phyloP scores from a whole-genome alignment of 2,888 invertebrate species.

The Malacosoma neustria region DNA sequence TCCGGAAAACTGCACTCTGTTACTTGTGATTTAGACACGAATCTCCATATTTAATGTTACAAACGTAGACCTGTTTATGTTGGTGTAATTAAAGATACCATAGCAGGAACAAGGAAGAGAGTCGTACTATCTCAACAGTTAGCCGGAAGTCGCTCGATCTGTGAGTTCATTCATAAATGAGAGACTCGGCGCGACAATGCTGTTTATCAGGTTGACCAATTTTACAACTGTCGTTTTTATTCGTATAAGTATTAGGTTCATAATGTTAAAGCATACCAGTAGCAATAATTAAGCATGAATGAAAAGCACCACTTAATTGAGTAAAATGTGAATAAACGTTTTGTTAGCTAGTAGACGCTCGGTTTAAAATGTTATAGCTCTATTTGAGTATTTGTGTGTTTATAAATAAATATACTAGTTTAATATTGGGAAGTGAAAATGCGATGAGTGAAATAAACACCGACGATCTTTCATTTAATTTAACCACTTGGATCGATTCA shows the following conservation, averaged over 20 bases:
- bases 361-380: neutral
- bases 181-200: slow-evolving; percentile 55
- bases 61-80: slow-evolving; percentile 47
- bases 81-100: slow-evolving; percentile 71
- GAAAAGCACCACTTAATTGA: slow-evolving; percentile 66
- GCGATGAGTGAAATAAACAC: no score
- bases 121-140: slow-evolving; percentile 74
- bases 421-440: no score
- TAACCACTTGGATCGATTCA: no score
- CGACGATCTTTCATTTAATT: no score
- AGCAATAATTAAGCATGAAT: slow-evolving; percentile 64
- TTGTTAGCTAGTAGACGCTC: slow-evolving; percentile 31
- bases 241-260: slow-evolving; percentile 30
- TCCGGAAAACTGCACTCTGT: slow-evolving; percentile 39
- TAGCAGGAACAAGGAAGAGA: slow-evolving; percentile 74
- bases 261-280: slow-evolving; percentile 29
- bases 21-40: slow-evolving; percentile 22
- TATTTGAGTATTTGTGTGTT: neutral
- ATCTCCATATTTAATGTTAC: slow-evolving; percentile 16
- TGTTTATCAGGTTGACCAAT: slow-evolving; percentile 48
- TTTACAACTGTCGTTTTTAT: slow-evolving; percentile 42
- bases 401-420: neutral
- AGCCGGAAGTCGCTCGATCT: slow-evolving; percentile 73
- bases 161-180: slow-evolving; percentile 74
- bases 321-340: slow-evolving; percentile 63